These are phyloP conservation scores for Orius insidiosus DNA, from an alignment of 1,140 invertebrate species.

Conservation along the genomic window DNA sequence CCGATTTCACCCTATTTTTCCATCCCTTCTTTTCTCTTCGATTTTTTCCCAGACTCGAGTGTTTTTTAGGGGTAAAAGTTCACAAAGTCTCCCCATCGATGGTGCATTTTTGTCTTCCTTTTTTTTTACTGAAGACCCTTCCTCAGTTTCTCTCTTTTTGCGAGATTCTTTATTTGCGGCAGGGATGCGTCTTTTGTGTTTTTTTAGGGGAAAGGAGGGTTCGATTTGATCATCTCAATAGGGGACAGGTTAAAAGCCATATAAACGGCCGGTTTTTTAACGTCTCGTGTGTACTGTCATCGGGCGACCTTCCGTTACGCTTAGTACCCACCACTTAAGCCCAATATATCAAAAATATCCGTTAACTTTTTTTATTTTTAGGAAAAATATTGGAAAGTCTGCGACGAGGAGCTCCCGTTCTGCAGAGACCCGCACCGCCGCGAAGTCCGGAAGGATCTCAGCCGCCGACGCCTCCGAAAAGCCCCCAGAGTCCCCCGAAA, in stretches of 20 bases:
- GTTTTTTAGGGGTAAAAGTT: conserved; percentile 2
- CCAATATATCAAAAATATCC: background rate
- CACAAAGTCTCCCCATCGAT: conserved; percentile 7
- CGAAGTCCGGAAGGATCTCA: conserved; percentile 14
- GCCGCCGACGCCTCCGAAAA: conserved; percentile 20
- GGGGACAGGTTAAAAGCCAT: conserved; percentile 20
- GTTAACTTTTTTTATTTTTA: conserved; percentile 16
- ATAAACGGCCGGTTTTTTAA: conserved; percentile 15
- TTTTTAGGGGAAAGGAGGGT: too few species aligned
- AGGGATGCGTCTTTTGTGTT: too few species aligned
- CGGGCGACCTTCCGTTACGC: conserved; percentile 3
- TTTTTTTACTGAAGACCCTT: conserved; percentile 6
- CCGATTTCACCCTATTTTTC: conserved; percentile 7
- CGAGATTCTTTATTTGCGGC: conserved; percentile 8
- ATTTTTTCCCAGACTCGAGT: conserved; percentile 10
- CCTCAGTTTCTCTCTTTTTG: background rate
- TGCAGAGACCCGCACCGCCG: background rate
- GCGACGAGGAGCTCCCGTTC: conserved; percentile 10
- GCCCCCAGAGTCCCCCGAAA: conserved; percentile 10
- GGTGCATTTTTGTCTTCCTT: conserved; percentile 13
- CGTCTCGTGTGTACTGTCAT: conserved; percentile 7
- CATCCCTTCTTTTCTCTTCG: conserved; percentile 2
- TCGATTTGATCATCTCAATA: background rate
- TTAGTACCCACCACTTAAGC: conserved; percentile 6
- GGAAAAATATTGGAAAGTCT: conserved; percentile 21